A percentile compares a stretch with the other conserved stretches of the same genome.
Conservation (phyloP, 1,140 invertebrate species). For the Drosophila bocqueti region DNA sequence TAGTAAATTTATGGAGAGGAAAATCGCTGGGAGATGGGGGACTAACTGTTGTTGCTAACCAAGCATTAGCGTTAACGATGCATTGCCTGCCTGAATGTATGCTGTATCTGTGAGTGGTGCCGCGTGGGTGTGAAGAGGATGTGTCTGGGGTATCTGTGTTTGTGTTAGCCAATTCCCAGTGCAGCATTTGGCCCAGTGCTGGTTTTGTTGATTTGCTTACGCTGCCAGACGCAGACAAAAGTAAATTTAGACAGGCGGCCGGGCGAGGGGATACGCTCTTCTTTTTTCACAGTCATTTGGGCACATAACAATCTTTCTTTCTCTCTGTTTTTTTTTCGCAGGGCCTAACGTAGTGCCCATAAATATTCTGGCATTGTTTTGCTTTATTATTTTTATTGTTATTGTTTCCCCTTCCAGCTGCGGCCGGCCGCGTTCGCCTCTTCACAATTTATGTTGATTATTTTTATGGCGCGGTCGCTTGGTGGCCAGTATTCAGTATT, state of each 20-base stretch:
- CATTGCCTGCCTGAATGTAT: conserved; percentile 4
- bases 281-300: conserved; percentile 77
- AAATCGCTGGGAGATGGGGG: conserved; percentile 10
- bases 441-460: conserved; percentile 81
- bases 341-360: conserved; percentile 56
- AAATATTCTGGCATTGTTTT: conserved; percentile 82
- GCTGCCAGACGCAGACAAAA: conserved; percentile 69
- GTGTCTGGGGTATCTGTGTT: conserved; percentile 27
- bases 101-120: background rate
- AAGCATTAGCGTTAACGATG: conserved; percentile 52
- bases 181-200: conserved; percentile 70
- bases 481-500: conserved; percentile 57
- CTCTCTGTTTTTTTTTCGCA: conserved; percentile 34
- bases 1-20: conserved; percentile 7
- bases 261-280: conserved; percentile 21
- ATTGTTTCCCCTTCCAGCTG: conserved; percentile 57
- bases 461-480: conserved; percentile 81
- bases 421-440: conserved; percentile 21
- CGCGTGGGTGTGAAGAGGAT: background rate
- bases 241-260: conserved; percentile 55
- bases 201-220: conserved; percentile 76
- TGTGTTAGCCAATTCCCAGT: conserved; percentile 62
- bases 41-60: conserved; percentile 25
- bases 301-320: conserved; percentile 59
- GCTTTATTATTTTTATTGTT: conserved; percentile 84